A percentile compares a stretch with the other conserved stretches of the same genome.
Evolutionary conservation across 2,888 invertebrate species (phyloP).

Genomic region (Aleiodes alternator): DNA sequence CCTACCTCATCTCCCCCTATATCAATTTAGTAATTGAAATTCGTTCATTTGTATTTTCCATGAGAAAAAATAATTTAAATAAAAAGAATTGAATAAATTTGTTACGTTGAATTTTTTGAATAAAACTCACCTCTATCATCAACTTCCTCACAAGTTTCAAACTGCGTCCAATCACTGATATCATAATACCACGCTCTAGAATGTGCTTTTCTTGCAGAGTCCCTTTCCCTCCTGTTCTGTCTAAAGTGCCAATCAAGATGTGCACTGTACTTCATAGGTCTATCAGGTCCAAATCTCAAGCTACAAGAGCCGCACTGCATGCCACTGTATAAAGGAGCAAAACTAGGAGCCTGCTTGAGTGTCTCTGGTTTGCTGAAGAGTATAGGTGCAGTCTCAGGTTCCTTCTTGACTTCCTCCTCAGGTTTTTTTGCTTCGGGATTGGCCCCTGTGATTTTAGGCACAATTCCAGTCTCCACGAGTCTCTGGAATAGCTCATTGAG

Average conservation of each 20-base stretch:
- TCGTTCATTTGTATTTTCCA: no score
- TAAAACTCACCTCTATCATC: constrained; percentile 85
- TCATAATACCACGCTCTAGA: constrained; percentile 94
- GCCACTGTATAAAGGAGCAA: constrained; percentile 88
- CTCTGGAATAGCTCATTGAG: constrained; percentile 91
- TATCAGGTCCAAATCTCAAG: constrained; percentile 92
- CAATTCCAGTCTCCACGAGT: constrained; percentile 89
- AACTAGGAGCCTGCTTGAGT: constrained; percentile 85
- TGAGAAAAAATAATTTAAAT: no score
- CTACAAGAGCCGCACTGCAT: constrained; percentile 99
- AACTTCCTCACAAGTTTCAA: constrained; percentile 93
- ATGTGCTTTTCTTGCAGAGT: constrained; percentile 88
- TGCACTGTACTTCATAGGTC: constrained; percentile 92
- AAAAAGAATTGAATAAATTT: no score
- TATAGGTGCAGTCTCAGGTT: constrained; percentile 79
- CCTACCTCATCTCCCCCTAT: no score
- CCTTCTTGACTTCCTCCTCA: constrained; percentile 67
- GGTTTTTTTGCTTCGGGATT: constrained; percentile 67
- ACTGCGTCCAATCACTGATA: constrained; percentile 93
- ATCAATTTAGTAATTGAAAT: no score
- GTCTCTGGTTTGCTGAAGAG: constrained; percentile 84
- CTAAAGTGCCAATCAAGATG: constrained; percentile 99
- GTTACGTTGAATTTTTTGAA: no score
- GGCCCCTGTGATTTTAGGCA: constrained; percentile 74
- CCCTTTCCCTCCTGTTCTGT: constrained; percentile 92